These are phyloP conservation scores for Aproaerema taeniolella DNA, from an alignment of 2,888 invertebrate species.

Conservation along the genomic window DNA sequence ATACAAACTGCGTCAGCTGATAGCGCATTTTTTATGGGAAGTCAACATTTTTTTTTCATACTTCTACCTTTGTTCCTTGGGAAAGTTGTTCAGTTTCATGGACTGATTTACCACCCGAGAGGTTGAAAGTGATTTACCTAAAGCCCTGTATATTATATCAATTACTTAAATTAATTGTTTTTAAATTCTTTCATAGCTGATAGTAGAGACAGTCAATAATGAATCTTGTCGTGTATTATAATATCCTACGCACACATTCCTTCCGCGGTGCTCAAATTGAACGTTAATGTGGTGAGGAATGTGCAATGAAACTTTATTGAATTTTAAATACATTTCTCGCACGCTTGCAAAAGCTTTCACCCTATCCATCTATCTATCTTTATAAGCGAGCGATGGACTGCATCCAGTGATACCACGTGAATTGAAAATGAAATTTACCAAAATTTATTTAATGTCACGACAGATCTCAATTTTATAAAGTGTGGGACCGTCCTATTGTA, in stretches of 20 bases:
- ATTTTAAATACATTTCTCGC: too few relatives aligned
- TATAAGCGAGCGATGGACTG: constrained; percentile 35
- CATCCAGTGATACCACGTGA: constrained; percentile 55
- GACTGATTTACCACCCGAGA: too few relatives aligned
- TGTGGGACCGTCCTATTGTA: constrained; percentile 75
- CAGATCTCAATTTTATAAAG: constrained; percentile 69
- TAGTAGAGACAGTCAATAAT: constrained; percentile 22
- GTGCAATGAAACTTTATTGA: constrained; percentile 5
- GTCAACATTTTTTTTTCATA: too few relatives aligned
- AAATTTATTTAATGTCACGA: constrained; percentile 48
- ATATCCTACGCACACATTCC: constrained; percentile 79
- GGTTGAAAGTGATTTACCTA: not conserved
- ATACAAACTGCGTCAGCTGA: too few relatives aligned
- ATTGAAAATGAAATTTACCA: constrained; percentile 44
- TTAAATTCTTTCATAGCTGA: too few relatives aligned
- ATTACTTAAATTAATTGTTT: too few relatives aligned
- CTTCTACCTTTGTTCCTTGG: too few relatives aligned
- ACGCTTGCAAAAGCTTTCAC: too few relatives aligned
- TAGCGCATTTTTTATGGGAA: too few relatives aligned
- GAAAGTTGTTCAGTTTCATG: too few relatives aligned
- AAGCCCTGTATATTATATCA: too few relatives aligned
- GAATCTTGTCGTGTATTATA: constrained; percentile 39
- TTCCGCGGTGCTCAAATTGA: constrained; percentile 82
- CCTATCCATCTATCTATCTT: too few relatives aligned
- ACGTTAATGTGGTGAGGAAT: constrained; percentile 38